These are phyloP conservation scores for Kryptolebias ocellatus DNA, from an alignment of 2,797 vertebrate species.

Conservation along the genomic window DNA sequence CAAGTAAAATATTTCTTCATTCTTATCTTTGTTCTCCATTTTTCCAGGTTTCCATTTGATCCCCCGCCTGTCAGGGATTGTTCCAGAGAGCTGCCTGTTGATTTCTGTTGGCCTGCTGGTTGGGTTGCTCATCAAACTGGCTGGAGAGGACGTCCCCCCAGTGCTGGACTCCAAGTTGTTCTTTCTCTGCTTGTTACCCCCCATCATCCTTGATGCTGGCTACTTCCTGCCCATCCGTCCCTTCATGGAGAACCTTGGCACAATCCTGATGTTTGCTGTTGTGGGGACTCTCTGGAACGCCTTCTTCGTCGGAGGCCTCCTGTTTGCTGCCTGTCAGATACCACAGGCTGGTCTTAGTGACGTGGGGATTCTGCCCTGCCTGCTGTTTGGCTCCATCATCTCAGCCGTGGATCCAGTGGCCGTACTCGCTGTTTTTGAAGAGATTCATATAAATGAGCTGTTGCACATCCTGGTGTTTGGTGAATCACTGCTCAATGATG, in stretches of 20 bases:
- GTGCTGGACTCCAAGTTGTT: slow-evolving; percentile 86
- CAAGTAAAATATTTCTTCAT: background rate
- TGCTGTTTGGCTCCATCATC: slow-evolving; percentile 95
- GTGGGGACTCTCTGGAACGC: slow-evolving; percentile 96
- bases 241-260: slow-evolving; percentile 97
- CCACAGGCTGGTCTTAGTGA: slow-evolving; percentile 69
- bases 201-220: slow-evolving; percentile 97
- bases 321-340: slow-evolving; percentile 90
- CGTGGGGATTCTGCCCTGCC: slow-evolving; percentile 87
- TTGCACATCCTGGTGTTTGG: slow-evolving; percentile 97
- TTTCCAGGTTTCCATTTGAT: slow-evolving; percentile 93
- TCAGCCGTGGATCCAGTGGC: slow-evolving; percentile 97
- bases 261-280: slow-evolving; percentile 96
- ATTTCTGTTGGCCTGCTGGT: slow-evolving; percentile 94
- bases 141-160: slow-evolving; percentile 86
- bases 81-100: slow-evolving; percentile 98
- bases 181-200: slow-evolving; percentile 94
- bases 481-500: slow-evolving; percentile 96
- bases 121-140: slow-evolving; percentile 90
- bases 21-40: background rate
- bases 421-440: slow-evolving; percentile 96
- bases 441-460: slow-evolving; percentile 98
- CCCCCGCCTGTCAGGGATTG: slow-evolving; percentile 89
- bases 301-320: slow-evolving; percentile 91
- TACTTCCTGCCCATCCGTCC: slow-evolving; percentile 95